Evolutionary conservation across 2,113 vertebrate genomes (phyloP).

Genomic region (Indicator maculatus): DNA sequence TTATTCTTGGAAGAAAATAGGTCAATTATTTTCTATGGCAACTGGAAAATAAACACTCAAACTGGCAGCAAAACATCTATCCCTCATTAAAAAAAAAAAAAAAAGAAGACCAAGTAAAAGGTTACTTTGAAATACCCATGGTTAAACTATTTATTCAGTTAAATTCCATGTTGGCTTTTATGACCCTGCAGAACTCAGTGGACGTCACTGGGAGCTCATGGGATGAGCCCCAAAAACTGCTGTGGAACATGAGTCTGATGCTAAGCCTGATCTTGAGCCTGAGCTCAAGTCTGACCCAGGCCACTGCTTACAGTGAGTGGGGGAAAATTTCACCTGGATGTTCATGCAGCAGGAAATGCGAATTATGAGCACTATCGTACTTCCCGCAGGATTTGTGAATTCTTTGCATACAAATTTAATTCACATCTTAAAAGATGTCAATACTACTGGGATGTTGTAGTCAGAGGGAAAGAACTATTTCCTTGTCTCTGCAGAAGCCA

Average conservation of each 20-base stretch:
- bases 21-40: constrained; percentile 81
- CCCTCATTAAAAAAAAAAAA: not conserved
- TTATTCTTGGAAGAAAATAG: constrained; percentile 78
- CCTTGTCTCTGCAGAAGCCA: not conserved
- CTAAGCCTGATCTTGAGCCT: not conserved
- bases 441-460: not conserved
- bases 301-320: not conserved
- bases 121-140: constrained; percentile 64
- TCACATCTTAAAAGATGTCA: not conserved
- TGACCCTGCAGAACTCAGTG: not conserved
- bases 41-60: constrained; percentile 79
- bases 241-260: not conserved
- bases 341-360: not conserved
- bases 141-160: constrained; percentile 67
- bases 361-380: not conserved
- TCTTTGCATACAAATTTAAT: not conserved
- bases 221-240: constrained; percentile 7
- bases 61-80: constrained; percentile 62
- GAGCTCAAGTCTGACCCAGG: not conserved
- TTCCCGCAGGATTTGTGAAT: not conserved
- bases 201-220: not conserved
- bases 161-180: constrained; percentile 54
- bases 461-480: not conserved
- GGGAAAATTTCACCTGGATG: not conserved
- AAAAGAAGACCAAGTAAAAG: constrained; percentile 43